A percentile compares a stretch with the other conserved stretches of the same genome.
phyloP scores from a whole-genome alignment of 2,113 vertebrate species.

The Hemiprocne comata region DNA sequence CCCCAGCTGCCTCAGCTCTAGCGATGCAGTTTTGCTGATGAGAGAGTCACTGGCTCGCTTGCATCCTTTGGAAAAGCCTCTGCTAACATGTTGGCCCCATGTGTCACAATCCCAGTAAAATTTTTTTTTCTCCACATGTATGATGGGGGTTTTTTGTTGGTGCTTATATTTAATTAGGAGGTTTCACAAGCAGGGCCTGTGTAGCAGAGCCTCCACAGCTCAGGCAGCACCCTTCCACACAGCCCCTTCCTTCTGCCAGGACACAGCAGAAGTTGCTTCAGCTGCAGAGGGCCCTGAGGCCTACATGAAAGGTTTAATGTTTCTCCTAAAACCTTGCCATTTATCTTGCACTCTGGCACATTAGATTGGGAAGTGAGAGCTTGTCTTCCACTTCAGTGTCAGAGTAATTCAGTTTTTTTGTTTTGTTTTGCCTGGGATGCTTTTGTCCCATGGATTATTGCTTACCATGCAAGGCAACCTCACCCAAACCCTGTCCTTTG shows the following conservation, averaged over 20 bases:
- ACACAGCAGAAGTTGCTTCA: background rate
- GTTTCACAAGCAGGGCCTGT: background rate
- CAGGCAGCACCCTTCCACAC: background rate
- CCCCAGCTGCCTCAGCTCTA: background rate
- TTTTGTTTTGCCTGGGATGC: background rate
- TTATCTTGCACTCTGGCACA: background rate
- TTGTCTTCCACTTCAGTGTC: background rate
- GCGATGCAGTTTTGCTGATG: background rate
- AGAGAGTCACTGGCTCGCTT: background rate
- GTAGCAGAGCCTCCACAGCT: background rate
- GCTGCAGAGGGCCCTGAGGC: background rate
- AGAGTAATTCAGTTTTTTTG: background rate
- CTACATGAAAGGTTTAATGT: background rate
- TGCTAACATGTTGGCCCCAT: no score
- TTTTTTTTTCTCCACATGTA: background rate
- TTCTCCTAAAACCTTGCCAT: background rate
- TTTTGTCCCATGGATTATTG: background rate
- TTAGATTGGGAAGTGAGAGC: background rate
- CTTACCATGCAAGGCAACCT: background rate
- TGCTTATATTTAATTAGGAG: background rate
- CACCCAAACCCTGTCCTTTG: accelerated
- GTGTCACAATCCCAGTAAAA: accelerated
- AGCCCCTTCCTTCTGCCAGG: background rate
- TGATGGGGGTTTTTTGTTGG: accelerated
- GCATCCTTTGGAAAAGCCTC: background rate